Evolutionary conservation across 1,140 invertebrate genomes (phyloP), one percentile per base, ranked within the genome.

Genomic region (Lepidurus couesii): DNA sequence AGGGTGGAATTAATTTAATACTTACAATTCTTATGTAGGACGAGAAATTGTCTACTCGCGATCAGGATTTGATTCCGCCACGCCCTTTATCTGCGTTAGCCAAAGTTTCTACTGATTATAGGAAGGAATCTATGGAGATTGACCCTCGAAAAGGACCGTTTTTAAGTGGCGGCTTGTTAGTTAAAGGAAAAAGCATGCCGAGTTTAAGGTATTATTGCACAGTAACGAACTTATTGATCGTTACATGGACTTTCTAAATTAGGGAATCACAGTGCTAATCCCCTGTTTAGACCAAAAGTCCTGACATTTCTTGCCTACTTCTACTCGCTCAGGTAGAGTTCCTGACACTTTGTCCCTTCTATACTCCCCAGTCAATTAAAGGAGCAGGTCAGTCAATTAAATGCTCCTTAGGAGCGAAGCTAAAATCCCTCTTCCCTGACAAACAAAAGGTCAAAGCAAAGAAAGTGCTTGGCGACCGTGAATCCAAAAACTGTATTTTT

Each of bases 141-240:
- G n/a, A 65, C 21, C 53, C 2, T 0, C 53, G 53, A 65, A 65
- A 21, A 16, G 53, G 53, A 16, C 53, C 53, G 13, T 65, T 65
- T 65, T 65, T 65, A 16, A 21, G 53, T 16, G 21, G 53, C 3
- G 53, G 53, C 92, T 85, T 86, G 73, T 81, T 96, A 44, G 91
- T 95, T 74, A 95, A 96, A 88, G 95, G 95, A 75, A 96, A 96
- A 86, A 96, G 94, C 87, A 96, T 97, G 94, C 95, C 95, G 7
- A 96, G 94, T 85, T 86, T 97, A 75, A 96, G 94, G 94, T 95
- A 88, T 85, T 85, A 82, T 79, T 79, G 24, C 4, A 53, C 24
- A 53, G 21, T 78, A 78, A n/a, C 1, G n/a, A 74, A 21, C 21
- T 78, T 34, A 21, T 34, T 1, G 7, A 34, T 78, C 16, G 77